phyloP scores from a whole-genome alignment of 2,797 vertebrate species.

The Calcarius lapponicus region DNA sequence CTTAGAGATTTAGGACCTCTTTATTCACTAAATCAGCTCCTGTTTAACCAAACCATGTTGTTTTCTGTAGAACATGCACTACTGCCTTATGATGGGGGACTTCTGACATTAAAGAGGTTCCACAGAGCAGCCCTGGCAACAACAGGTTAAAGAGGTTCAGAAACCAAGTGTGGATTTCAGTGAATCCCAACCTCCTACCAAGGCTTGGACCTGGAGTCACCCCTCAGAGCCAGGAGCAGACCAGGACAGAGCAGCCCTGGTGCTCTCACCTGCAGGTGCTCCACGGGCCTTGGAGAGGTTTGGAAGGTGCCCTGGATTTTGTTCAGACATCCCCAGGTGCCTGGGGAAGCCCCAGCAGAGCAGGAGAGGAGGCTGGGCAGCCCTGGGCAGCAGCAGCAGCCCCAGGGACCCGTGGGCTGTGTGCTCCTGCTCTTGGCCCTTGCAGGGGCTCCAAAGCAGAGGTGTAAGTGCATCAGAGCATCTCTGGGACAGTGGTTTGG shows the following conservation, averaged over 20 bases:
- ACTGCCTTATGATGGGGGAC: background rate
- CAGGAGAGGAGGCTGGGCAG: accelerated
- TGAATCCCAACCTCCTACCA: background rate
- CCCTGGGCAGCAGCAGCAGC: background rate
- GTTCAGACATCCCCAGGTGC: background rate
- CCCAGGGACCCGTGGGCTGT: accelerated
- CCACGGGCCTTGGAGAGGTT: background rate
- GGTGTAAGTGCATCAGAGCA: accelerated
- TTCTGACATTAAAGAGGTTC: background rate
- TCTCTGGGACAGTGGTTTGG: background rate
- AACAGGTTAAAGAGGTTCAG: background rate
- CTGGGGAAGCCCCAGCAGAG: background rate
- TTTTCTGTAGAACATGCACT: background rate
- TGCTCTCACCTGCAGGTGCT: background rate
- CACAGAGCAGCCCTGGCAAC: background rate
- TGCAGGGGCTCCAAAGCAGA: background rate
- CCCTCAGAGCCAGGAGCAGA: background rate
- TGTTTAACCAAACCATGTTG: background rate
- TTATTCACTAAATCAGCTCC: background rate
- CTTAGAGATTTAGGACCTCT: background rate
- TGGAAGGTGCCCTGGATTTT: background rate
- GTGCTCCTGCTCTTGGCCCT: background rate
- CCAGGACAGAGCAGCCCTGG: background rate
- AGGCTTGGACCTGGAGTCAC: background rate
- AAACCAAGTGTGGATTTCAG: background rate